phyloP scores from a whole-genome alignment of 2,113 vertebrate species.

The Ictalurus furcatus region DNA sequence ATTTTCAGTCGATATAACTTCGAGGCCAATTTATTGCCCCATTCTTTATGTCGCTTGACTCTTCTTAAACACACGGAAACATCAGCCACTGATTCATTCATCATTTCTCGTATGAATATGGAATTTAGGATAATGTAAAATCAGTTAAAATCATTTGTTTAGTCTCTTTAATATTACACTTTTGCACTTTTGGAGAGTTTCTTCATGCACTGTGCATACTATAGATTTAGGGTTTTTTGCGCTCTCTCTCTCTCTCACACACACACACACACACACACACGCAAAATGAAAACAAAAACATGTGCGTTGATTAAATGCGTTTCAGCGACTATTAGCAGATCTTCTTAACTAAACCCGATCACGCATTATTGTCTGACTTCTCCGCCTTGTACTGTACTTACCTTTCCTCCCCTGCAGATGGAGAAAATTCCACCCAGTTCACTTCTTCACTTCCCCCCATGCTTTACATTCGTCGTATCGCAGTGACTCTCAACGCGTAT shows the following conservation, averaged over 20 bases:
- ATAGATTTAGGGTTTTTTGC: background rate
- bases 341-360: background rate
- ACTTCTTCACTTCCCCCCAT: background rate
- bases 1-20: background rate
- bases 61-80: background rate
- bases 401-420: constrained; percentile 32
- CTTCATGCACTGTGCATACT: background rate
- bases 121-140: no score
- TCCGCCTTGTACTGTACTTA: constrained; percentile 32
- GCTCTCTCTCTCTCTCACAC: no score
- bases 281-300: background rate
- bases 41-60: background rate
- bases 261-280: no score
- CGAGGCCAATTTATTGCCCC: background rate
- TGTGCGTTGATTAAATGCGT: background rate
- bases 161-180: background rate
- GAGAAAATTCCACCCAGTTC: constrained; percentile 29
- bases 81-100: background rate
- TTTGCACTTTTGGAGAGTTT: background rate
- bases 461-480: background rate
- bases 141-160: background rate
- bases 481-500: background rate
- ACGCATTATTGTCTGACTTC: background rate
- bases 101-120: background rate
- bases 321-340: background rate